Base-by-base conservation (phyloP, 2,888 invertebrate species). In the Apamea epomidion region DNA sequence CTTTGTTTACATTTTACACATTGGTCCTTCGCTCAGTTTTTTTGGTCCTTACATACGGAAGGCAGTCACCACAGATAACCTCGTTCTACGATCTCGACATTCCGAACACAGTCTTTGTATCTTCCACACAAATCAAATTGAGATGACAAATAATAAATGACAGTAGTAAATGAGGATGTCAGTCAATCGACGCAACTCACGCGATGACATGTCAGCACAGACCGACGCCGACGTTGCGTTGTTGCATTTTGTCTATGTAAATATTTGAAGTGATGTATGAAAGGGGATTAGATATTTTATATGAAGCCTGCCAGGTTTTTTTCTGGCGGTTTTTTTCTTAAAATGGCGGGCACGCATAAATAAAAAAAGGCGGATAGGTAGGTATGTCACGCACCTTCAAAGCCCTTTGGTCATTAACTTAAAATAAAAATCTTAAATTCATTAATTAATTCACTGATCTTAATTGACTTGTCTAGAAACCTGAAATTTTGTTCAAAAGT, bases 41-140 rank as follows among this genome's bases (percentile, higher is more conserved):
- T 54, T 25, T 75, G 16, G 25, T 60, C 48, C 48, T 76, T n/a
- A n/a, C 18, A 51, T 32, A 68, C 25, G 45, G 32, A 68, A 62
- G 18, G 2, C n/a, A n/a, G 0, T 68, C 54, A n/a, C 29, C 1
- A 12, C 10, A 81, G 70, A 81, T 60, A 81, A 42, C 48, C 48
- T 45, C 60, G 14, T 84, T 16, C 45, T 68, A 45, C 51, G 76
- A 37, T 51, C 60, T 45, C 45, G 25, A 54, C 29, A 62, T 84
- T 84, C n/a, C 18, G 58, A 48, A 48, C 51, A 60, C 6, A 58
- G 32, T 85, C 70, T 67, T 85, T 25, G 37, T 72, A 81, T 81
- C 60, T 80, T 62, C 45, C 67, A 54, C 81, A 85, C 68, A 82
- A 85, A 74, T 83, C 74, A 74, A 86, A 86, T 83, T 82, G 82